A percentile compares a stretch with the other conserved stretches of the same genome.
These are phyloP conservation scores for Trinectes maculatus DNA, from an alignment of 2,113 vertebrate genomes.

Conservation along the genomic window DNA sequence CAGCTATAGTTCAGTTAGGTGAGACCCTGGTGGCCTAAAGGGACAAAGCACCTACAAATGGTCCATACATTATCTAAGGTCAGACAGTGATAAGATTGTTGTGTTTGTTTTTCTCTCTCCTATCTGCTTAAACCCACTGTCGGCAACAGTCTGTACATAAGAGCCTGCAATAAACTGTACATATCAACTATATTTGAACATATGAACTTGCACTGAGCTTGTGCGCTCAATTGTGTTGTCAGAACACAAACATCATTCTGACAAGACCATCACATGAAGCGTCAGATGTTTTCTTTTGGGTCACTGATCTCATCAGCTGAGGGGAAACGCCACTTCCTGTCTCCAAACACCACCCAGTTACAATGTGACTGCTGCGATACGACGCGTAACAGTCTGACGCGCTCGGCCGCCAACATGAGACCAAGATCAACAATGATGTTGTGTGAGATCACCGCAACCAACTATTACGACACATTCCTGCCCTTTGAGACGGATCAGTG, in stretches of 20 bases:
- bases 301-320: constrained; percentile 21
- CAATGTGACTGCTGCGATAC: constrained; percentile 10
- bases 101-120: no score
- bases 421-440: constrained; percentile 11
- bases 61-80: no score
- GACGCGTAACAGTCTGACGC: constrained; percentile 13
- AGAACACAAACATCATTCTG: neutral
- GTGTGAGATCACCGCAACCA: constrained; percentile 16
- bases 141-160: no score
- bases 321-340: constrained; percentile 26
- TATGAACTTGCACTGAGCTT: no score
- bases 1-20: no score
- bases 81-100: no score
- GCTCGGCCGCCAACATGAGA: constrained; percentile 30
- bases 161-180: no score
- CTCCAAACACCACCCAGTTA: neutral
- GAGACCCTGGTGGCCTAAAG: no score
- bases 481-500: neutral
- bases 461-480: constrained; percentile 12
- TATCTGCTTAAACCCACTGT: no score
- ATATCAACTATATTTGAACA: no score
- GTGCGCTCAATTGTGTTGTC: no score
- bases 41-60: no score
- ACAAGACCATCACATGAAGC: constrained; percentile 7
- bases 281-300: neutral